Evolutionary conservation across 1,140 invertebrate genomes (phyloP).

Genomic region (Diabrotica virgifera): DNA sequence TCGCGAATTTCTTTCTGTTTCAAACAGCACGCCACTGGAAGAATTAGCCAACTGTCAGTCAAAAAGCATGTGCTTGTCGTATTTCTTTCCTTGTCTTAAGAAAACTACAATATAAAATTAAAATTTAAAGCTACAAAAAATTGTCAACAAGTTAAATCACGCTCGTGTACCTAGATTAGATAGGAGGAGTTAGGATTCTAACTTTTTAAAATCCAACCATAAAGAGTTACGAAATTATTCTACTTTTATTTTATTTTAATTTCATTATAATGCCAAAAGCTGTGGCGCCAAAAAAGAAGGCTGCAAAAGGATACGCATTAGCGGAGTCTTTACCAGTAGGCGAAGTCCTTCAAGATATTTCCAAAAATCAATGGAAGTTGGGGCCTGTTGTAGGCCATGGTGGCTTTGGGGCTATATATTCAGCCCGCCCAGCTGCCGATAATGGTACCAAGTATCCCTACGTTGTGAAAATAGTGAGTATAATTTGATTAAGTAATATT

Average conservation of each 20-base stretch:
- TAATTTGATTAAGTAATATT: neutral
- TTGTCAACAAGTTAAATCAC: no score
- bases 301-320: constrained; percentile 65
- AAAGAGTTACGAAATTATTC: neutral
- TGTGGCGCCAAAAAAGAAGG: constrained; percentile 32
- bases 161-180: no score
- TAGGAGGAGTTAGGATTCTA: no score
- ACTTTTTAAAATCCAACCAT: no score
- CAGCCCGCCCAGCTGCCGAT: constrained; percentile 60
- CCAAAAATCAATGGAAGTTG: constrained; percentile 80
- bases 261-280: constrained; percentile 20
- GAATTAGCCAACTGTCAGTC: no score
- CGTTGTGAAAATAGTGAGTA: constrained; percentile 78
- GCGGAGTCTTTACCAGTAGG: constrained; percentile 74
- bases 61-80: no score
- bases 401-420: constrained; percentile 93
- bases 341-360: constrained; percentile 70
- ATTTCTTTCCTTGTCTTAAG: no score
- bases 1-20: no score
- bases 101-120: no score
- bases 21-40: no score
- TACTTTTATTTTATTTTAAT: constrained; percentile 10
- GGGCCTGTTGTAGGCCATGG: constrained; percentile 84
- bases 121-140: no score
- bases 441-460: constrained; percentile 58